Evolutionary conservation across 2,113 vertebrate species (phyloP).

Genomic region (Aviceda subcristata): DNA sequence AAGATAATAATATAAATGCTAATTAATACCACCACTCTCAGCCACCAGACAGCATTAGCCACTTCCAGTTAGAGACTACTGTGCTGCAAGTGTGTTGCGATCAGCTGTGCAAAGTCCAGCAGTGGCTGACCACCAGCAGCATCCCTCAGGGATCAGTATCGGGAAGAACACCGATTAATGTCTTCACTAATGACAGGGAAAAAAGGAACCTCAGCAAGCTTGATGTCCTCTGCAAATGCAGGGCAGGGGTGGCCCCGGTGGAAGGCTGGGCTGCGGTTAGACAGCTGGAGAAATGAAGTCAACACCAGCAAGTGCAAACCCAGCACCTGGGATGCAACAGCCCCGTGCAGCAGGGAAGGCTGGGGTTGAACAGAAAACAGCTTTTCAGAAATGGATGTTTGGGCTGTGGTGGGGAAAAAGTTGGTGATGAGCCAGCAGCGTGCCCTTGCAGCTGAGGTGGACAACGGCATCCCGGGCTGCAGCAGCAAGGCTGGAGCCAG

Average conservation of each 20-base stretch:
- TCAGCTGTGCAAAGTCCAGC: not conserved
- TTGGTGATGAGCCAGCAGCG: accelerated
- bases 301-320: accelerated
- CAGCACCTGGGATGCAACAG: accelerated
- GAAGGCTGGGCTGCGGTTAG: not conserved
- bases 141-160: not conserved
- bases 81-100: not conserved
- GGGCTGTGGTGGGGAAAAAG: not conserved
- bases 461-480: not conserved
- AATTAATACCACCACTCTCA: not conserved
- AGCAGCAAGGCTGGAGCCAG: not conserved
- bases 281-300: not conserved
- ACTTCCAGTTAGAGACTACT: not conserved
- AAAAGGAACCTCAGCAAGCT: not conserved
- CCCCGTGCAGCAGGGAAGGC: not conserved
- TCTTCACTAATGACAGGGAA: not conserved
- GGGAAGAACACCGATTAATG: not conserved
- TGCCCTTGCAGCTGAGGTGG: not conserved
- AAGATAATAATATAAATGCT: not conserved
- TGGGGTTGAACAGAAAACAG: not conserved
- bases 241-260: accelerated
- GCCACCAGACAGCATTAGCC: not conserved
- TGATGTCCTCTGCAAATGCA: accelerated
- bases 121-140: not conserved
- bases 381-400: not conserved